Evolutionary conservation across 2,113 vertebrate genomes (phyloP), one percentile per base, ranked within the genome.

Genomic region (Pleuronectes platessa): DNA sequence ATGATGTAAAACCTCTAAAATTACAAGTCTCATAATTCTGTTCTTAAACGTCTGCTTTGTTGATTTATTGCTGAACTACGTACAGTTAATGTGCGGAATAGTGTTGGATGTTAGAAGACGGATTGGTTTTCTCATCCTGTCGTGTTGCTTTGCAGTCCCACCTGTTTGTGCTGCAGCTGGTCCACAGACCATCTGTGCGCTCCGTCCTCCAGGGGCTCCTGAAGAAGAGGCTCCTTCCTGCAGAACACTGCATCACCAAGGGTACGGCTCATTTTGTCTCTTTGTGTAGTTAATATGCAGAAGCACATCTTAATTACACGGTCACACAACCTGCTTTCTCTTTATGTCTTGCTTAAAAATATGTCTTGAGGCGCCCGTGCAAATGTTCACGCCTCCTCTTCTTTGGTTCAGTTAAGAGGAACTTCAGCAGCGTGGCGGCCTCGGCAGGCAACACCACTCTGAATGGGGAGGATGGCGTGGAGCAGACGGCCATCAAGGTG

Each of bases 201-300:
- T 99, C 98, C 0, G 98, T 99, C 61, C 96, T 99, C 78, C 98
- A 99, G 93, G 98, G 98, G 75, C 95, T 99, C 54, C 94, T 99
- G 72, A 99, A 99, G 95, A 99, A 99, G 88, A 97, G 98, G 56
- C 96, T 99, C 68, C 96, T 99, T 85, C 98, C 98, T 1, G 98
- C 98, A 3, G 98, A 99, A 81, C 98, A 99, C 89, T 99, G 98
- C 89, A 99, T 99, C 93, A 99, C 98, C 26, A 99, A 99, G 93
- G 97, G 98, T 99, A 96, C 75, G 95, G 13, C 70, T 86, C 74
- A 37, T 82, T 82, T 69, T 67, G 31, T 68, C 72, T 86, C 42
- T 68, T 17, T 24, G 13, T 8, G 15, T 59, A 24, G 15, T 78
- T 83, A 56, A 76, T 82, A 74, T 78, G 71, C 58, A 76, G 3